Percentiles rank a stretch among this genome's conserved stretches.
phyloP scores from a whole-genome alignment of 2,113 vertebrate species.

The human region DNA sequence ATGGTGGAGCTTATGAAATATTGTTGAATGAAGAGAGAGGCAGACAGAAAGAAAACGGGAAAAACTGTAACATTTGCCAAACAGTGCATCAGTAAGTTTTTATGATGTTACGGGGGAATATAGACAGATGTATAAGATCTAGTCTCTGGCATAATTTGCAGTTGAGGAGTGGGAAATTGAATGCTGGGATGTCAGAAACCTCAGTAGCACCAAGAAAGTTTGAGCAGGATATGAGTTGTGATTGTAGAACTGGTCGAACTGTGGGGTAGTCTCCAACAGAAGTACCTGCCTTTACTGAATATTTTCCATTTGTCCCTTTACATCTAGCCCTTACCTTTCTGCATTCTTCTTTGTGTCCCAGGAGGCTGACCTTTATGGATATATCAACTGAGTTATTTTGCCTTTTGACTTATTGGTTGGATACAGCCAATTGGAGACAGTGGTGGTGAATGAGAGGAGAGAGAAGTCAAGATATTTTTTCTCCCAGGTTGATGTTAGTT shows the following conservation, averaged over 20 bases:
- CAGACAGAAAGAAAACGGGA: neutral
- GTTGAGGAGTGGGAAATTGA: neutral
- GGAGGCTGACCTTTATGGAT: neutral
- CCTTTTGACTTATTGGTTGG: neutral
- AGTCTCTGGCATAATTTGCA: neutral
- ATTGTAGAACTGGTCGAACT: neutral
- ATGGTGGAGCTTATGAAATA: neutral
- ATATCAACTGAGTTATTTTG: neutral
- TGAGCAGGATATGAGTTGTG: neutral
- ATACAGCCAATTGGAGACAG: neutral
- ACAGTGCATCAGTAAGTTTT: neutral
- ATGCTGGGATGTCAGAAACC: neutral
- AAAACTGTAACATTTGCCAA: neutral
- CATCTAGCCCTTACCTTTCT: neutral
- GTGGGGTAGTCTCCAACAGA: neutral
- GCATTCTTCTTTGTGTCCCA: neutral
- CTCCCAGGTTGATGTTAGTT: neutral
- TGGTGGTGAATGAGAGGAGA: neutral
- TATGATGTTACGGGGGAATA: neutral
- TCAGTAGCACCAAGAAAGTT: neutral
- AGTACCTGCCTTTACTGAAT: neutral
- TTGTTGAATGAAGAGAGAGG: neutral
- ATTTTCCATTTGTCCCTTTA: constrained; percentile 10
- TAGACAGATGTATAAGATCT: neutral
- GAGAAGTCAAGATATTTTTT: neutral